Evolutionary conservation across 2,797 vertebrate species (phyloP), one percentile per base, ranked within the genome.

Genomic region (Lophius americanus): DNA sequence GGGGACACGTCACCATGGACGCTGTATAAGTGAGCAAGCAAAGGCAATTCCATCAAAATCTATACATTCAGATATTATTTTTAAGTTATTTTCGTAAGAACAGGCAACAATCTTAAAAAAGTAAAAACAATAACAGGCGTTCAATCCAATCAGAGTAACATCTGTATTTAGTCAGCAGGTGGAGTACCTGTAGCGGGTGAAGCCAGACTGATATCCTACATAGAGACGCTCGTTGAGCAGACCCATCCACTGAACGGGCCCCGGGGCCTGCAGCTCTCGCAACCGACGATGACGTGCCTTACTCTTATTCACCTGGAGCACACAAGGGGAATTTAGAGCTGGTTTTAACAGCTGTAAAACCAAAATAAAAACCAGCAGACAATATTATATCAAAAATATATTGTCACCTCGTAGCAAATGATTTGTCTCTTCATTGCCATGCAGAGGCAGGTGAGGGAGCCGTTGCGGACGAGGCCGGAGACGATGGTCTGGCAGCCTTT

Each of bases 401-500:
- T 13, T 1, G 79, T 57, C 52, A 92, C 92, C 95, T 99, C 98
- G 0, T 96, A 99, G 83, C 96, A 96, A 35, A 98, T 94, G 69
- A 99, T 94, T 82, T 99, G 95, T 65, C 95, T 94, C 89, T 99
- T 99, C 96, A 98, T 96, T 79, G 97, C 96, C 75, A 99, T 97
- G 1, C 97, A 99, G 7, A 99, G 92, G 90, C 95, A 98, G 23
- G 95, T 96, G 53, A 96, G 90, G 5, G 95, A 90, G 69, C 97
- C 93, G 0, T 95, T 95, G 62, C 93, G 94, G 53, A 96, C 87
- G 0, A 92, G 93, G 9, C 97, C 97, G 0, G 96, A 96, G 47
- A 95, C 94, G n/a, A 99, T 87, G 0, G 93, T 91, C 82, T 98
- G 97, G 90, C 97, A 99, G 89, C 96, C 96, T 75, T 96, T 98